Conservation (phyloP, 1,140 invertebrate genomes). For the Brachionus plicatilis region DNA sequence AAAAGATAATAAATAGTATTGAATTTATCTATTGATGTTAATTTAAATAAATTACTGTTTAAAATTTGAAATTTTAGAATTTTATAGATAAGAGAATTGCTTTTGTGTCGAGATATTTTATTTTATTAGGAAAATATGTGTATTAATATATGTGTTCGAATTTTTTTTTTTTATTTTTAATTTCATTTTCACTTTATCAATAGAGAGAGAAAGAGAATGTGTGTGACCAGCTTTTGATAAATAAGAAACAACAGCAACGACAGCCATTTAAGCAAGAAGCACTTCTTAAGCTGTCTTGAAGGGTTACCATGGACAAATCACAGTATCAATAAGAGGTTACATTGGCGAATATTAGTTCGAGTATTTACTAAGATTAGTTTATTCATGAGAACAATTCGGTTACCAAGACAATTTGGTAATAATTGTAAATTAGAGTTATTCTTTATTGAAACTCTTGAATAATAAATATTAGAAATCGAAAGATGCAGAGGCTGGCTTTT, state of each 20-base stretch:
- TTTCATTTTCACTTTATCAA: neutral
- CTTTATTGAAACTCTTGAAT: neutral
- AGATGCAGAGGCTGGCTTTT: neutral
- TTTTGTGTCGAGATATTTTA: neutral
- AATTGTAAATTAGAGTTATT: neutral
- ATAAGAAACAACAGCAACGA: neutral
- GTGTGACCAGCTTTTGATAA: neutral
- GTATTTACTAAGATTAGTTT: slow-evolving; percentile 1
- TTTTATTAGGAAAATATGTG: slow-evolving; percentile 25
- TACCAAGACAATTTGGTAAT: slow-evolving; percentile 7
- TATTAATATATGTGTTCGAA: slow-evolving; percentile 3
- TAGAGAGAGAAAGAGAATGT: neutral
- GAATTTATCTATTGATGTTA: slow-evolving; percentile 36
- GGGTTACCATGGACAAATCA: neutral
- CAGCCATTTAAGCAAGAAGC: neutral
- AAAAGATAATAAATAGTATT: slow-evolving; percentile 18
- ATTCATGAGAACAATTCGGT: neutral
- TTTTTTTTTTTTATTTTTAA: neutral
- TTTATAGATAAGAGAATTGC: neutral
- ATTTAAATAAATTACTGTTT: slow-evolving; percentile 35
- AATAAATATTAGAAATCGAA: neutral
- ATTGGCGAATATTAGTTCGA: neutral
- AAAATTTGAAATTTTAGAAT: slow-evolving; percentile 34
- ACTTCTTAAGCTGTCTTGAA: neutral
- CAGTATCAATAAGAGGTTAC: neutral